phyloP scores from a whole-genome alignment of 2,113 vertebrate species.

The Haemorhous mexicanus region DNA sequence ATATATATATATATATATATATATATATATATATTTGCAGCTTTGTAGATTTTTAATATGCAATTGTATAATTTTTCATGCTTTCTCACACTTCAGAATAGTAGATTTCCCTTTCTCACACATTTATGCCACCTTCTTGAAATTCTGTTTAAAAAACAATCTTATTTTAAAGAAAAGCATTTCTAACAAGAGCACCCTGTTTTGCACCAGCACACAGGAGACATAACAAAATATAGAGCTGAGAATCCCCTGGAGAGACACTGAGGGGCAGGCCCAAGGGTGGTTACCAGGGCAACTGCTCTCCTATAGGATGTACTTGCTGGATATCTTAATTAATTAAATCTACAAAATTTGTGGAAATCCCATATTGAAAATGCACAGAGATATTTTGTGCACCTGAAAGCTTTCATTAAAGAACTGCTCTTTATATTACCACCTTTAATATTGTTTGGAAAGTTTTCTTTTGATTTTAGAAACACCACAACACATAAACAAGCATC shows the following conservation, averaged over 20 bases:
- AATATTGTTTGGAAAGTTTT: background rate
- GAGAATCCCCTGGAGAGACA: background rate
- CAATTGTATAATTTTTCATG: background rate
- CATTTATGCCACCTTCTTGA: background rate
- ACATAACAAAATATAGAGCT: background rate
- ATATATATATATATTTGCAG: background rate
- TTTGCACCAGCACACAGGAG: background rate
- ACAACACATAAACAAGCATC: background rate
- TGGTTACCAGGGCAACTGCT: background rate
- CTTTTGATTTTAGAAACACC: background rate
- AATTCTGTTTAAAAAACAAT: background rate
- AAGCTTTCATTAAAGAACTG: background rate
- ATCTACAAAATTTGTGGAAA: background rate
- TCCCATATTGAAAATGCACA: accelerated
- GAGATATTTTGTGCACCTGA: background rate
- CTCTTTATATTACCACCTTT: background rate
- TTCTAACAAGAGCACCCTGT: background rate
- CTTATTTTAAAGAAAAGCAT: background rate
- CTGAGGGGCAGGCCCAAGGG: background rate
- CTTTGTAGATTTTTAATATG: background rate
- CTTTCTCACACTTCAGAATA: background rate
- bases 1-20: no score
- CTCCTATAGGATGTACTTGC: background rate
- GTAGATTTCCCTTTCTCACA: background rate
- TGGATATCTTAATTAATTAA: background rate